These are phyloP conservation scores for Ictalurus furcatus DNA, from an alignment of 2,113 vertebrate species.

Conservation along the genomic window DNA sequence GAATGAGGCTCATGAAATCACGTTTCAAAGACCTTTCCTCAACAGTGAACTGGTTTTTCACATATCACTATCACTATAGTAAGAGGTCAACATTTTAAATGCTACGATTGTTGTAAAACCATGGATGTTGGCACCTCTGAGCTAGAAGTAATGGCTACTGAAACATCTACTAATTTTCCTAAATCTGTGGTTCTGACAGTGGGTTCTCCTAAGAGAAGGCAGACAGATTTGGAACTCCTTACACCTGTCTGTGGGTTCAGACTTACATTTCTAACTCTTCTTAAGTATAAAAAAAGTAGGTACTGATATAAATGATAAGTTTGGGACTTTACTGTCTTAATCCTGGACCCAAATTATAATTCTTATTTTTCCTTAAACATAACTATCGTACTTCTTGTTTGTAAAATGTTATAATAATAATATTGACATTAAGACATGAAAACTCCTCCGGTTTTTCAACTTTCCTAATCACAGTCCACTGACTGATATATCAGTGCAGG, in stretches of 20 bases:
- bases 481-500: conserved; percentile 22
- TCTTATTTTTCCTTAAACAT: neutral
- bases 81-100: neutral
- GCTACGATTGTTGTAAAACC: neutral
- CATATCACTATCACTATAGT: no score
- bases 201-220: neutral
- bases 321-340: neutral
- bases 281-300: neutral
- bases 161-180: neutral
- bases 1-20: neutral
- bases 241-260: neutral
- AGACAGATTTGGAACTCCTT: neutral
- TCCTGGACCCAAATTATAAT: neutral
- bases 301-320: neutral
- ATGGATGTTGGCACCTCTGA: neutral
- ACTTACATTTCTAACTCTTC: neutral
- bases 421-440: neutral
- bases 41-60: neutral
- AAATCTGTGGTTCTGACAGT: neutral
- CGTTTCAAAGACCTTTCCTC: neutral
- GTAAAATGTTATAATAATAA: neutral
- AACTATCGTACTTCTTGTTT: neutral
- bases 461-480: neutral
- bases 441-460: neutral
- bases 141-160: neutral